phyloP scores from a whole-genome alignment of 2,113 vertebrate genomes.

The Amblyopsis rosae region DNA sequence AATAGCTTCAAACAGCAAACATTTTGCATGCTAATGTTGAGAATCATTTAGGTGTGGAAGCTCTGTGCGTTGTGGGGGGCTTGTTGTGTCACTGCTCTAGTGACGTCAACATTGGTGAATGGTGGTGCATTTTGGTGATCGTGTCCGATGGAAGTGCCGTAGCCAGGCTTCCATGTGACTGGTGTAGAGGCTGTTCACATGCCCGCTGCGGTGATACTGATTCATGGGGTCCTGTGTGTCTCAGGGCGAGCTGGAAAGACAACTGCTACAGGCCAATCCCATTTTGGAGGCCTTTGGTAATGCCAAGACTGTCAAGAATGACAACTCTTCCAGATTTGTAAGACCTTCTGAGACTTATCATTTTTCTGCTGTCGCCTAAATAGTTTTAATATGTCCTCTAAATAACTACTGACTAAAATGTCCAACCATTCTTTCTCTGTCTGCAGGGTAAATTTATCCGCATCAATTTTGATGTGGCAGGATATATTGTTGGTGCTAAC shows the following conservation, averaged over 20 bases:
- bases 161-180: constrained; percentile 4
- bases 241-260: constrained; percentile 89
- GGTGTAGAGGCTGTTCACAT: constrained; percentile 2
- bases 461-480: constrained; percentile 83
- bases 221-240: constrained; percentile 37
- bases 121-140: constrained; percentile 38
- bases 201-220: constrained; percentile 31
- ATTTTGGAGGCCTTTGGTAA: constrained; percentile 91
- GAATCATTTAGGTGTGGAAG: constrained; percentile 39
- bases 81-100: constrained; percentile 16
- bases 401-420: constrained; percentile 10
- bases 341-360: constrained; percentile 48
- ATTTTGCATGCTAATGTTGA: constrained; percentile 36
- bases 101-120: neutral
- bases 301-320: constrained; percentile 90
- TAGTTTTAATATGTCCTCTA: neutral
- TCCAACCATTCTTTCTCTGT: constrained; percentile 12
- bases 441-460: constrained; percentile 84
- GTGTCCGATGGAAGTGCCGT: neutral
- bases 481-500: constrained; percentile 85
- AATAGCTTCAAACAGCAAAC: constrained; percentile 7
- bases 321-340: constrained; percentile 92
- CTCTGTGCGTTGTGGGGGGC: constrained; percentile 30
- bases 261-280: constrained; percentile 91
- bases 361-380: neutral